phyloP scores from a whole-genome alignment of 53 echinoderm and acorn worm genomes.

The Patiria pectinifera region DNA sequence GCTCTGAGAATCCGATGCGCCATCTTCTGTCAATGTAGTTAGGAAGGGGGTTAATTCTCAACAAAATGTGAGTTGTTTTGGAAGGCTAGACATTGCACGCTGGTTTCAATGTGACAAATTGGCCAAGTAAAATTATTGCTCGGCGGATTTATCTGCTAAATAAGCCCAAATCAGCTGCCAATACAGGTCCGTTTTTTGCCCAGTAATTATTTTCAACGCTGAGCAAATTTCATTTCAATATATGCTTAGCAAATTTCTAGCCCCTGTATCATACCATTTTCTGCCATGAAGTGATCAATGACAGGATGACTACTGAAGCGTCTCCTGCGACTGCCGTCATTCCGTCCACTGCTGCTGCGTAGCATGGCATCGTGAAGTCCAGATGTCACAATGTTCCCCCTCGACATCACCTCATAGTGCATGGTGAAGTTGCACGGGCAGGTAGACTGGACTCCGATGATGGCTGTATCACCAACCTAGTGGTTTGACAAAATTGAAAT shows the following conservation, averaged over 20 bases:
- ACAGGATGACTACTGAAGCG: constrained; percentile 38
- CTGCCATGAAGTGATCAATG: constrained; percentile 28
- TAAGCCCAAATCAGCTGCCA: too few species aligned
- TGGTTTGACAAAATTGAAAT: not conserved
- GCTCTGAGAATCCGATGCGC: constrained; percentile 7
- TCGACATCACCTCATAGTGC: constrained; percentile 89
- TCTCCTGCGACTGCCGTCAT: constrained; percentile 35
- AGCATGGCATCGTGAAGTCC: constrained; percentile 70
- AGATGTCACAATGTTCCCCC: constrained; percentile 88
- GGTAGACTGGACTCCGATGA: constrained; percentile 83
- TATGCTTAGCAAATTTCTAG: not conserved
- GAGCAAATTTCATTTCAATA: not conserved
- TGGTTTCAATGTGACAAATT: too few species aligned
- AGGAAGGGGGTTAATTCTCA: not conserved
- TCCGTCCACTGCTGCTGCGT: constrained; percentile 55
- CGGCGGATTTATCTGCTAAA: too few species aligned
- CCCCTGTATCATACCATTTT: constrained; percentile 8
- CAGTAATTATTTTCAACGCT: too few species aligned
- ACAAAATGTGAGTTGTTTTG: too few species aligned
- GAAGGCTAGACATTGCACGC: too few species aligned
- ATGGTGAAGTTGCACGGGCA: constrained; percentile 93
- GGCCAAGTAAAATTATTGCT: too few species aligned
- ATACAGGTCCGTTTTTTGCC: too few species aligned
- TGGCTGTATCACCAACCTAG: constrained; percentile 86
- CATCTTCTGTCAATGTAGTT: not conserved